Evolutionary conservation across 2,888 invertebrate species (phyloP), one percentile per base, ranked within the genome.

Genomic region (Emmelina monodactyla): DNA sequence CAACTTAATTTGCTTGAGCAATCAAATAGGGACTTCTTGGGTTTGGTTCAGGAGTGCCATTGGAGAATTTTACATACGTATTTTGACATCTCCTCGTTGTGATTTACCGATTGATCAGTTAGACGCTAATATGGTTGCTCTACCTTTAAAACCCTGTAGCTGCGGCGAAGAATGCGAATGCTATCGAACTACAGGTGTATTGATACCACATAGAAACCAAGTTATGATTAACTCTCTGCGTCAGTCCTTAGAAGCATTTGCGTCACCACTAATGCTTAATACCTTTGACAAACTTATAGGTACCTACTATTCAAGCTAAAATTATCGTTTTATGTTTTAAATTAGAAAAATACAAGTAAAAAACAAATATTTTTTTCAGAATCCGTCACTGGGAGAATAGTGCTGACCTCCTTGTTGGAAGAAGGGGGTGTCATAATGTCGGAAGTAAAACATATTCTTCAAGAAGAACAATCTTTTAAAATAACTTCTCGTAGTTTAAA

Each of bases 161-260:
- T 76, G 78, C 38, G 76, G 73, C 1, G 73, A 73, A 41, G 43
- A 60, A 6, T 76, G 76, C 42, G 73, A 73, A 44, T 79, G 78
- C 45, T 73, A 71, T 40, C 57, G 73, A 39, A 71, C 68, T 5
- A 60, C 66, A 9, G 48, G 63, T 9, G 40, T 79, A 3, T 55
- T 52, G 49, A 58, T 79, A 39, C 76, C 76, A 2, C 70, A 76
- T 50, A 56, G 61, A n/a, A 78, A 75, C 39, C 72, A 76, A 1
- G 48, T 71, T 10, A 72, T 72, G 71, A 32, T 72, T 1, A 72
- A 63, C 47, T 57, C 73, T 13, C 43, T 79, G 34, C 61, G 76
- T n/a, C 55, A 55, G 32, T 66, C 75, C 11, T 50, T 79, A 37
- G 40, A 58, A n/a, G 73, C 76, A 46, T 49, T 70, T 42, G 66